These are phyloP conservation scores for Delia radicum DNA, from an alignment of 1,140 invertebrate genomes.

Conservation along the genomic window DNA sequence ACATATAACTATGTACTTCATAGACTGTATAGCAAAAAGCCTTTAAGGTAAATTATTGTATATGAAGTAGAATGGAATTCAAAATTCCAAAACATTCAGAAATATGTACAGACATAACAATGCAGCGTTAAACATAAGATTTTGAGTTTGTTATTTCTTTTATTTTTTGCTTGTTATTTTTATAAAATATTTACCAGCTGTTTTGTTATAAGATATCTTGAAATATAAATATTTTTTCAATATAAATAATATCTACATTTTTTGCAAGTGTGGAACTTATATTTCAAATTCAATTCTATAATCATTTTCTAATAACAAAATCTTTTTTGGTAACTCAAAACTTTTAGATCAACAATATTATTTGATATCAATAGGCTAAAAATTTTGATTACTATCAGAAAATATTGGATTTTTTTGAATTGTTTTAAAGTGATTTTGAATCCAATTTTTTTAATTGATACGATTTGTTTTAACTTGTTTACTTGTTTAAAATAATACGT, in stretches of 20 bases:
- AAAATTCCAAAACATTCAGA: not conserved
- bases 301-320: too few relatives aligned
- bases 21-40: not conserved
- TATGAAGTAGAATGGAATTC: not conserved
- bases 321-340: too few relatives aligned
- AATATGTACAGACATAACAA: not conserved
- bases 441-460: too few relatives aligned
- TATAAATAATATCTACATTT: not conserved
- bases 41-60: not conserved
- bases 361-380: too few relatives aligned
- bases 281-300: too few relatives aligned
- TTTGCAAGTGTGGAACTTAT: not conserved
- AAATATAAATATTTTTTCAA: slow-evolving; percentile 2
- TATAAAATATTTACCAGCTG: not conserved
- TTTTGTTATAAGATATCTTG: not conserved
- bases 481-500: too few relatives aligned
- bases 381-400: too few relatives aligned
- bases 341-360: too few relatives aligned
- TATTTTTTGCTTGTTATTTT: not conserved
- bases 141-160: not conserved
- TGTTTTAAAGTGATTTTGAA: too few relatives aligned
- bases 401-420: too few relatives aligned
- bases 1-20: not conserved
- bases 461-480: too few relatives aligned
- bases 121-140: not conserved